Evolutionary conservation across 2,888 invertebrate genomes (phyloP), one percentile per base, ranked within the genome.

Genomic region (Ennomos fuscantarius): DNA sequence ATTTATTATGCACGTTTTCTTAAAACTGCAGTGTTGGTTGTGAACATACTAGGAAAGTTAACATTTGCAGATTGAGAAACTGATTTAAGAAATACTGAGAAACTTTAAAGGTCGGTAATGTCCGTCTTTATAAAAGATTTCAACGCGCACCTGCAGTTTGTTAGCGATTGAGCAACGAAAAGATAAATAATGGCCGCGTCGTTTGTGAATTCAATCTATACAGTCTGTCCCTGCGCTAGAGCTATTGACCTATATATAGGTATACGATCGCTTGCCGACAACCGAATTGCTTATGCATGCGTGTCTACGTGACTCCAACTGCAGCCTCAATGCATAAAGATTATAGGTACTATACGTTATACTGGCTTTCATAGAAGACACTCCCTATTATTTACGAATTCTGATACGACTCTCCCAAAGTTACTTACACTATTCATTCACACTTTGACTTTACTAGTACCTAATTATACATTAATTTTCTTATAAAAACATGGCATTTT

Each of bases 201-300:
- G 31, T 60, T 49, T 46, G 47, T 57, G 32, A 48, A 45, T 45
- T 41, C 41, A 60, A 55, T 61, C 37, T 39, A 31, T 43, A 46
- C 45, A 41, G 48, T 51, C 49, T 37, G 47, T 53, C 63, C 59
- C 69, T 66, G 64, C 68, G 55, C 55, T 70, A 65, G 65, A 85
- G 81, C 82, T 84, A 86, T 86, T 88, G 89, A 85, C 89, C 89
- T 78, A 89, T 89, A 86, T 89, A 82, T 75, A 75, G 75, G 80
- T 74, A 81, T 85, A 87, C 86, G 84, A 82, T 73, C 78, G 78
- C 73, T 72, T 67, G 74, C 73, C 74, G 81, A 71, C 81, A 82
- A 63, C 81, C 78, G 73, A 81, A 87, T 87, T 82, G 83, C 78
- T 88, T 86, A 88, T 89, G 86, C 87, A 89, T 88, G 89, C 87